Evolutionary conservation across 2,113 vertebrate genomes (phyloP).

Genomic region (Patagioenas fasciata): DNA sequence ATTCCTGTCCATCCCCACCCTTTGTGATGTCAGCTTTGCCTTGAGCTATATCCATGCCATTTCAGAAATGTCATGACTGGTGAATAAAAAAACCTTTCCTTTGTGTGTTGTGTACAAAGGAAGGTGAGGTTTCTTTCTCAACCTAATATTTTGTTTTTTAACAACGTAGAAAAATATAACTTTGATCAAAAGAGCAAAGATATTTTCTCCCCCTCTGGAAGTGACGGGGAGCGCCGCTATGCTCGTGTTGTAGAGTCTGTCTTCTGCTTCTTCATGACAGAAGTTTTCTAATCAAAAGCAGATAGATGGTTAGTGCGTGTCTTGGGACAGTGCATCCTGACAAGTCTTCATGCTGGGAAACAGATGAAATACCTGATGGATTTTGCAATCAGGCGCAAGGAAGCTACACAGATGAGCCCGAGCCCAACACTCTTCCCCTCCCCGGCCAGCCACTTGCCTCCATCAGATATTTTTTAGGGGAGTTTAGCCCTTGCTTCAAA

Average conservation of each 20-base stretch:
- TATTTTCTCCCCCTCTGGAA: not conserved
- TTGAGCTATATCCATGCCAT: not conserved
- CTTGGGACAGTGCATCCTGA: not conserved
- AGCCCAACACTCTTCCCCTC: not conserved
- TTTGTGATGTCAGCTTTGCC: slow-evolving; percentile 19
- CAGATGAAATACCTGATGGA: slow-evolving; percentile 25
- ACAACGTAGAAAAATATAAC: not conserved
- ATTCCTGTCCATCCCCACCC: not conserved
- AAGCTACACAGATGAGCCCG: not conserved
- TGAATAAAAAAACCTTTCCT: not conserved
- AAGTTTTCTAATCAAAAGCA: slow-evolving; percentile 61
- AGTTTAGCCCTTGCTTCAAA: not conserved
- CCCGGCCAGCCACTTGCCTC: not conserved
- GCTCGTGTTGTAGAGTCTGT: not conserved
- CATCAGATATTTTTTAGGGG: fast-evolving
- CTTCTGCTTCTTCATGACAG: not conserved
- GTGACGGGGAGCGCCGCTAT: not conserved
- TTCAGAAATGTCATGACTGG: not conserved
- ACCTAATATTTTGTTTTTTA: not conserved
- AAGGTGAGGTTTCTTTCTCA: not conserved
- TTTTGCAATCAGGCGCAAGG: not conserved
- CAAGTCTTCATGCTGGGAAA: not conserved
- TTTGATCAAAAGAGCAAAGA: not conserved
- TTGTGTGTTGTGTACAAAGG: not conserved
- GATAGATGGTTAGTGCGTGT: not conserved